Percentiles rank a stretch among this genome's conserved stretches.
These are phyloP conservation scores for Nyctibius grandis DNA, from an alignment of 2,797 vertebrate species.

Conservation along the genomic window DNA sequence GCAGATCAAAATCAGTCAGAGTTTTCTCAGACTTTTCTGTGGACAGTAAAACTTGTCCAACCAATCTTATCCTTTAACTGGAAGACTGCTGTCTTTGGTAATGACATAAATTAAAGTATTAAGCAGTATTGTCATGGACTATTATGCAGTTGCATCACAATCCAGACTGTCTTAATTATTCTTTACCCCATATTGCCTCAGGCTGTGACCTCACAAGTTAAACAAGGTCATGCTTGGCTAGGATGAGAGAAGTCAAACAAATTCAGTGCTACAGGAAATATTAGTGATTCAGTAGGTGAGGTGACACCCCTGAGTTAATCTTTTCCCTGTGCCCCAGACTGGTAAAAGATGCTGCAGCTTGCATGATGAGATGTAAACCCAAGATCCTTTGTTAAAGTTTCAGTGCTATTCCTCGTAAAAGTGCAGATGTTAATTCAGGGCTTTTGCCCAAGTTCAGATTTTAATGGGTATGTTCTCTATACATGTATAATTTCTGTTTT, in stretches of 20 bases:
- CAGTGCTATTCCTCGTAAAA: not conserved
- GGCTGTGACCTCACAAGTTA: not conserved
- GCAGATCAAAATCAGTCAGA: not conserved
- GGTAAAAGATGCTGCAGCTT: not conserved
- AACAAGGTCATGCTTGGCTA: slow-evolving; percentile 1
- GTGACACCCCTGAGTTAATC: not conserved
- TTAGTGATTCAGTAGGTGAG: not conserved
- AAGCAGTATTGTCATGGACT: not conserved
- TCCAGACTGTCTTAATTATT: slow-evolving; percentile 43
- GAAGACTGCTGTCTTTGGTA: not conserved
- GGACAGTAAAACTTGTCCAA: not conserved
- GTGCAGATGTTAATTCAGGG: not conserved
- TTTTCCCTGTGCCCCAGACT: not conserved
- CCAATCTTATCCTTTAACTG: not conserved
- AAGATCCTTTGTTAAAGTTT: not conserved
- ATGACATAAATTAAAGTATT: not conserved
- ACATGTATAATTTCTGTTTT: not conserved
- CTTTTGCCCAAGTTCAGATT: not conserved
- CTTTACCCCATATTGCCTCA: not conserved
- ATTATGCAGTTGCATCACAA: slow-evolving; percentile 9
- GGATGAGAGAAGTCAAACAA: slow-evolving; percentile 10
- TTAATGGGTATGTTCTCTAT: not conserved
- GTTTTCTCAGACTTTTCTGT: not conserved
- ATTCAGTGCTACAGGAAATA: not conserved
- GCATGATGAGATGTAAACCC: not conserved